A percentile compares a stretch with the other conserved stretches of the same genome.
phyloP scores from a whole-genome alignment of 2,113 vertebrate genomes.

The Platanista minor region DNA sequence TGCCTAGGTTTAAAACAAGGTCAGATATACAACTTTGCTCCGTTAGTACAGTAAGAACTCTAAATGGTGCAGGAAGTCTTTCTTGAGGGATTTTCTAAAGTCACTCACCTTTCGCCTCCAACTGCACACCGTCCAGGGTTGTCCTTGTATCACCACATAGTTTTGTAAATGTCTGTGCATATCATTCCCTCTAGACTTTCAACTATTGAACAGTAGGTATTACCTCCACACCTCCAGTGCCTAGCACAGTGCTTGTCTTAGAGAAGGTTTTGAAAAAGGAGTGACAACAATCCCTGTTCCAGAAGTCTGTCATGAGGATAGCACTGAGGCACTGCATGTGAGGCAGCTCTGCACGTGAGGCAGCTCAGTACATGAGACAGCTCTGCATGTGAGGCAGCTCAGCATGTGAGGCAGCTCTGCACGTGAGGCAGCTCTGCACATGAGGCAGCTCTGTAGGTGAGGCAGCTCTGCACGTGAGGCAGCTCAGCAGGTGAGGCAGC shows the following conservation, averaged over 20 bases:
- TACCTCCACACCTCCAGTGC: not conserved
- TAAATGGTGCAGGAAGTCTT: not conserved
- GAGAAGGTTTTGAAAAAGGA: not conserved
- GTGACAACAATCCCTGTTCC: not conserved
- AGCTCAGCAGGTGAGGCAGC: not conserved
- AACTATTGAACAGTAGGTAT: not conserved
- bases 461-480: not conserved
- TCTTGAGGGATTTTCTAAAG: not conserved
- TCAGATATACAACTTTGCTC: not conserved
- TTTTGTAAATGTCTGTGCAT: not conserved
- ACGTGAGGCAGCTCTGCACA: fast-evolving
- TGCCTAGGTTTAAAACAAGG: not conserved
- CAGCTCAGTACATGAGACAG: not conserved
- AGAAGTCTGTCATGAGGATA: not conserved
- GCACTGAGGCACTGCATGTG: not conserved
- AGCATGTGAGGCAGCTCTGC: fast-evolving
- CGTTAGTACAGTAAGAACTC: not conserved
- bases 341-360: not conserved
- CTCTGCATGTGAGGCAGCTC: not conserved
- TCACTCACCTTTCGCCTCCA: not conserved
- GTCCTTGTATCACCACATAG: not conserved
- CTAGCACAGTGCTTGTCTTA: not conserved
- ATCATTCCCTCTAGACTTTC: not conserved
- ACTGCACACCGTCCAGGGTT: fast-evolving
- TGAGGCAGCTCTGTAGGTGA: not conserved